Percentiles rank a stretch among this genome's conserved stretches.
phyloP scores from a whole-genome alignment of 2,888 invertebrate species.

The Ceramica pisi region DNA sequence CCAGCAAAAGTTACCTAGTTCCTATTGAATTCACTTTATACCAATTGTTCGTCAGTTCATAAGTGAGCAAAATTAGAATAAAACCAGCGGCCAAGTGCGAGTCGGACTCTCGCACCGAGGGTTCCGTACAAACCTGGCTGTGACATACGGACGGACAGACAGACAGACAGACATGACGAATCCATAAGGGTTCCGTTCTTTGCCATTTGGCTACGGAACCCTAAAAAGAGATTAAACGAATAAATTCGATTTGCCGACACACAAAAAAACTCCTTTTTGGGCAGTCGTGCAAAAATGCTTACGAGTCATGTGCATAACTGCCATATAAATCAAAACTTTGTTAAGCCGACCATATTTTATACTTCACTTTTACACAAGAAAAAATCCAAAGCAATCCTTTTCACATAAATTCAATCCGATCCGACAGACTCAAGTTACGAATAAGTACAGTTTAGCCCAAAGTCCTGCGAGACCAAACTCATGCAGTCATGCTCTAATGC shows the following conservation, averaged over 20 bases:
- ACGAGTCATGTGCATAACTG: not conserved
- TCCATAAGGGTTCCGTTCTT: too few relatives aligned
- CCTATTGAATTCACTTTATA: not conserved
- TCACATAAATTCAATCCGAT: conserved; percentile 43
- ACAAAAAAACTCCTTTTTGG: too few relatives aligned
- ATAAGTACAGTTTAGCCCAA: conserved; percentile 28
- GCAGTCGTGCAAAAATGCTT: too few relatives aligned
- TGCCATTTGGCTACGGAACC: too few relatives aligned
- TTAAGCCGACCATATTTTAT: not conserved
- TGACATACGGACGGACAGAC: too few relatives aligned
- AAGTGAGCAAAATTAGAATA: not conserved
- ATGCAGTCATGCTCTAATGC: conserved; percentile 52
- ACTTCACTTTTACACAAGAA: not conserved
- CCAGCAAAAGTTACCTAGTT: not conserved
- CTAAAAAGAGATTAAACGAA: too few relatives aligned
- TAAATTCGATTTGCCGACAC: too few relatives aligned
- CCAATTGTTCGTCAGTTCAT: not conserved
- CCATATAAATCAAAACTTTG: conserved; percentile 1
- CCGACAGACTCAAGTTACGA: conserved; percentile 26
- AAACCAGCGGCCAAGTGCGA: too few relatives aligned
- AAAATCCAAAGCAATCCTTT: conserved; percentile 10
- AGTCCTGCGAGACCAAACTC: conserved; percentile 45
- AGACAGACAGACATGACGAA: too few relatives aligned
- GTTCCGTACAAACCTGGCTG: too few relatives aligned
- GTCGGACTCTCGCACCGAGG: too few relatives aligned